These are phyloP conservation scores for Sicus ferrugineus DNA, from an alignment of 2,888 invertebrate genomes.

Conservation along the genomic window DNA sequence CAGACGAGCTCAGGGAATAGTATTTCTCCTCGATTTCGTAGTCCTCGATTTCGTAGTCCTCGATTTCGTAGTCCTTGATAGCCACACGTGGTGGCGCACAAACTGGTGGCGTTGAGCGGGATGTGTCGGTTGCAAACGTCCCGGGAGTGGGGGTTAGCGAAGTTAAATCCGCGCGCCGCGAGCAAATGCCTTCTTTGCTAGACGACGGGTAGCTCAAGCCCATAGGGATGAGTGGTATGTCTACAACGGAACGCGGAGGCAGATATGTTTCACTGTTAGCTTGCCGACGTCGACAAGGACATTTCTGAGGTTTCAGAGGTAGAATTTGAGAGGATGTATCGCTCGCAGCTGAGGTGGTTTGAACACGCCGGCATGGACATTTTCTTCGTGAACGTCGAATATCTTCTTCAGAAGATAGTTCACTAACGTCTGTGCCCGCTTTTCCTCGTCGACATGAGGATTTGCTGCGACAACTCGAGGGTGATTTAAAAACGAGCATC, in stretches of 20 bases:
- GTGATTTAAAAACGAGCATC: too few relatives aligned
- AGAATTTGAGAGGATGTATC: not conserved
- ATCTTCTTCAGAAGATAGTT: too few relatives aligned
- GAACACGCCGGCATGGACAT: not conserved
- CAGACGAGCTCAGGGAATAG: conserved; percentile 37
- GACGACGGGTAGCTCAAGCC: not conserved
- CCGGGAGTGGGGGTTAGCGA: conserved; percentile 13
- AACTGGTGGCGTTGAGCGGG: conserved; percentile 7
- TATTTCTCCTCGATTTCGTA: conserved; percentile 21
- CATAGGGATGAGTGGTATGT: conserved; percentile 4
- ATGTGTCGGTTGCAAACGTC: conserved; percentile 27
- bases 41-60: not conserved
- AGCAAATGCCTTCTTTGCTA: not conserved
- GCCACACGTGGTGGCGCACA: too few relatives aligned
- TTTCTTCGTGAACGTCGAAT: not conserved
- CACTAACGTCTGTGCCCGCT: too few relatives aligned
- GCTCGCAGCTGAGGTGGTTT: not conserved
- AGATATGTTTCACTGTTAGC: not conserved
- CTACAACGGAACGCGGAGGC: not conserved
- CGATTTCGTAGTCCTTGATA: not conserved
- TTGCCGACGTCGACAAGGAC: not conserved
- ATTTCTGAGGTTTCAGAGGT: not conserved
- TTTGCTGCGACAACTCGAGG: too few relatives aligned
- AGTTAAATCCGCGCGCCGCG: conserved; percentile 4
- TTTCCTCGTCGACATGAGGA: too few relatives aligned